Percentiles rank a stretch among this genome's conserved stretches.
These are phyloP conservation scores for Drosophila kuntzei DNA, from an alignment of 2,888 invertebrate species.

Conservation along the genomic window DNA sequence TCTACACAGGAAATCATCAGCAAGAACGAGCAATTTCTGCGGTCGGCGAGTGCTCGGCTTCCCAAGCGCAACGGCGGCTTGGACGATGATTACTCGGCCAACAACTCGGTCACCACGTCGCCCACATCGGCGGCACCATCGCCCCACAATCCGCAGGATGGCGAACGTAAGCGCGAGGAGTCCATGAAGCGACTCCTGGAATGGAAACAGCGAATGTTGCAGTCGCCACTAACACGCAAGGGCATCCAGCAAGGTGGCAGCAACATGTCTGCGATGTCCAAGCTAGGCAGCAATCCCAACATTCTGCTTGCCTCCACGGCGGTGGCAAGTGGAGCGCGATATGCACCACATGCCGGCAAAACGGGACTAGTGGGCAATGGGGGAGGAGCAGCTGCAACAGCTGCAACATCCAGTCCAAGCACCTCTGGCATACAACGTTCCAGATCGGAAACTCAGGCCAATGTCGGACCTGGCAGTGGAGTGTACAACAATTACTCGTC, in stretches of 20 bases:
- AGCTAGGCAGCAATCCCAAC: slow-evolving; percentile 85
- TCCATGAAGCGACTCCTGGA: slow-evolving; percentile 95
- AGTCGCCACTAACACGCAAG: slow-evolving; percentile 94
- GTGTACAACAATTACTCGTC: slow-evolving; percentile 94
- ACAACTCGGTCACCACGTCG: slow-evolving; percentile 67
- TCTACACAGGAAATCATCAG: slow-evolving; percentile 82
- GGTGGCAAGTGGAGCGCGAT: slow-evolving; percentile 79
- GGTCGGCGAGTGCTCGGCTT: slow-evolving; percentile 93
- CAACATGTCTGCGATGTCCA: slow-evolving; percentile 85
- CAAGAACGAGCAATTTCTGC: slow-evolving; percentile 88
- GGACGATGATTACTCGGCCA: slow-evolving; percentile 85
- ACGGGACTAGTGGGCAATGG: slow-evolving; percentile 47
- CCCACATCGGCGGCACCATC: slow-evolving; percentile 63
- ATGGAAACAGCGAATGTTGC: slow-evolving; percentile 97
- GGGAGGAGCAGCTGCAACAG: slow-evolving; percentile 21
- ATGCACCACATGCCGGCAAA: slow-evolving; percentile 65
- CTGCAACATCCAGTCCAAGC: slow-evolving; percentile 17
- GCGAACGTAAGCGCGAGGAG: slow-evolving; percentile 94
- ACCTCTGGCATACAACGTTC: slow-evolving; percentile 84
- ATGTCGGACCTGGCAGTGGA: slow-evolving; percentile 84
- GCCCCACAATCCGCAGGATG: slow-evolving; percentile 86
- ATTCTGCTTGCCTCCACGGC: slow-evolving; percentile 81
- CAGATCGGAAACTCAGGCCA: slow-evolving; percentile 86
- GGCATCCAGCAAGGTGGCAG: slow-evolving; percentile 87
- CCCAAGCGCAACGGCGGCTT: slow-evolving; percentile 86